Percentiles rank a stretch among this genome's conserved stretches.
Evolutionary conservation across 1,140 invertebrate genomes (phyloP).

Genomic region (Brachionus asplanchnoidis): DNA sequence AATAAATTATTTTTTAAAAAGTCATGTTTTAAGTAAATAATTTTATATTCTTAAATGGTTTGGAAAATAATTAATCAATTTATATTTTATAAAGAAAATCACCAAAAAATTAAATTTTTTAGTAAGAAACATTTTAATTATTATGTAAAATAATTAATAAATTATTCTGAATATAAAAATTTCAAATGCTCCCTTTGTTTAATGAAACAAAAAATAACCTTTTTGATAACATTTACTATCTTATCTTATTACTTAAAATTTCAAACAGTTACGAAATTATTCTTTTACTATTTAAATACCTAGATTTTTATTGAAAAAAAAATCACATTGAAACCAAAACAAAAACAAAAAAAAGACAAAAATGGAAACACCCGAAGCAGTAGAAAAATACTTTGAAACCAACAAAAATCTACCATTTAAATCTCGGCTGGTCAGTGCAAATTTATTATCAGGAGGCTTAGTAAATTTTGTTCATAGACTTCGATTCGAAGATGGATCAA

Average conservation of each 20-base stretch:
- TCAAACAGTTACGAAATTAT: neutral
- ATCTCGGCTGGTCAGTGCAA: neutral
- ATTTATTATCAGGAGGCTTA: constrained; percentile 2
- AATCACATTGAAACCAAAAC: neutral
- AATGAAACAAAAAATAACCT: neutral
- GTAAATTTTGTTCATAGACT: constrained; percentile 28
- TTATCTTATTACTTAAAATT: neutral
- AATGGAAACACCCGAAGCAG: constrained; percentile 9
- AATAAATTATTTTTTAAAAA: too few relatives aligned
- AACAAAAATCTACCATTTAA: neutral
- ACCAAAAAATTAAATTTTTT: too few relatives aligned
- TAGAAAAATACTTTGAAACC: neutral
- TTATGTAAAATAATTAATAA: too few relatives aligned
- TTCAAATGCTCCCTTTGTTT: neutral
- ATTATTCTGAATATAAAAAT: neutral
- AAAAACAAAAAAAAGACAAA: neutral
- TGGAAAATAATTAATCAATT: too few relatives aligned
- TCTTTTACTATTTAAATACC: neutral
- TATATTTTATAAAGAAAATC: too few relatives aligned
- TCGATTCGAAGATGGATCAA: constrained; percentile 14
- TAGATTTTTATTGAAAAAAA: neutral
- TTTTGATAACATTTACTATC: neutral
- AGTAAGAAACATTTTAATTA: too few relatives aligned
- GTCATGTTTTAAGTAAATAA: too few relatives aligned
- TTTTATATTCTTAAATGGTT: too few relatives aligned